Evolutionary conservation across 2,113 vertebrate genomes (phyloP).

Genomic region (Petaurus breviceps): DNA sequence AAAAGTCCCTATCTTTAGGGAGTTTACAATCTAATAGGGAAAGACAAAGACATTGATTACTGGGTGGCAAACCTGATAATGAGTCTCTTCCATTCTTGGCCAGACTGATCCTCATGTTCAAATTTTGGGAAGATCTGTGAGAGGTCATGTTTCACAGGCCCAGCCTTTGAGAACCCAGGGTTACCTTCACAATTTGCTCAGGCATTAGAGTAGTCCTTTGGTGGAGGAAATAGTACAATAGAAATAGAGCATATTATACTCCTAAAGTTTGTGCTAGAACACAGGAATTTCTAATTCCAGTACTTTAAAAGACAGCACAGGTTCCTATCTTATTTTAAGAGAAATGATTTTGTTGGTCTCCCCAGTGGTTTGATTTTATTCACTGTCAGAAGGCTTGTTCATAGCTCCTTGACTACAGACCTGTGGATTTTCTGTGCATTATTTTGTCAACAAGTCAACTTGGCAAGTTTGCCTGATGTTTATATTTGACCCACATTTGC

Average conservation of each 20-base stretch:
- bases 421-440: slow-evolving; percentile 41
- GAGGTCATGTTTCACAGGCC: not conserved
- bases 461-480: not conserved
- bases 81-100: not conserved
- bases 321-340: slow-evolving; percentile 16
- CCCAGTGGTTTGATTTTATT: slow-evolving; percentile 21
- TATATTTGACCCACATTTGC: not conserved
- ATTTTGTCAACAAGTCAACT: slow-evolving; percentile 56
- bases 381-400: slow-evolving; percentile 23
- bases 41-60: not conserved
- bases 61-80: not conserved
- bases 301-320: not conserved
- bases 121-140: not conserved
- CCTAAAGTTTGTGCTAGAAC: not conserved
- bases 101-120: not conserved
- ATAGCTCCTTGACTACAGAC: not conserved
- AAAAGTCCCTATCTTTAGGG: not conserved
- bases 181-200: not conserved
- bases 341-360: slow-evolving; percentile 31
- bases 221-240: not conserved
- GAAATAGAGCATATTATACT: not conserved
- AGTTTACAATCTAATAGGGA: not conserved
- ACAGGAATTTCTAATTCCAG: not conserved
- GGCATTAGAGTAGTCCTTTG: not conserved
- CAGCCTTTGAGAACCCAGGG: not conserved